Percentiles rank a stretch among this genome's conserved stretches.
These are phyloP conservation scores for Neostethus bicornis DNA, from an alignment of 2,797 vertebrate genomes.

Conservation along the genomic window DNA sequence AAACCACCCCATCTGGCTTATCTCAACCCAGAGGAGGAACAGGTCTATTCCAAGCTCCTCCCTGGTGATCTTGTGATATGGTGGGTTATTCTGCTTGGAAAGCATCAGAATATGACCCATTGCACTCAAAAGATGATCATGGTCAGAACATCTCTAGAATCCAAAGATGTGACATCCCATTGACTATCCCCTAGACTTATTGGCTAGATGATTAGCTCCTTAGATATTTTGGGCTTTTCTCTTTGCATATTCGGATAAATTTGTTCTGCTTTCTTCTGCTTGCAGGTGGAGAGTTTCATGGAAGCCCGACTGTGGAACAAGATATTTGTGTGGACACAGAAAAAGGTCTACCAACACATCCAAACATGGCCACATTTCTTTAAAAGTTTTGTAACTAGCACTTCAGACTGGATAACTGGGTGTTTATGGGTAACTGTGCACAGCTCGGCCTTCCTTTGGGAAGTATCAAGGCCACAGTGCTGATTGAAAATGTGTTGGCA, in stretches of 20 bases:
- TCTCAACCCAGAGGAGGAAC: too few relatives aligned
- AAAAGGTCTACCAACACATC: conserved; percentile 70
- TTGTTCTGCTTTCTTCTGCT: background rate
- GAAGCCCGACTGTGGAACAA: conserved; percentile 85
- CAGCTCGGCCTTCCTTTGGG: conserved; percentile 79
- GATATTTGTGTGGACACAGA: conserved; percentile 84
- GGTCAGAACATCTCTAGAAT: too few relatives aligned
- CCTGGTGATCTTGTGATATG: too few relatives aligned
- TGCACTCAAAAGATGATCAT: too few relatives aligned
- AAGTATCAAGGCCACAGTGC: conserved; percentile 82
- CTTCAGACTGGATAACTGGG: too few relatives aligned
- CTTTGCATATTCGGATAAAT: too few relatives aligned
- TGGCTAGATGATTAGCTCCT: background rate
- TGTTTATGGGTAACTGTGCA: conserved; percentile 13
- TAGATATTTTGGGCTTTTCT: background rate
- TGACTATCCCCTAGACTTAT: too few relatives aligned
- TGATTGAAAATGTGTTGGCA: conserved; percentile 84
- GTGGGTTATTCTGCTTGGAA: too few relatives aligned
- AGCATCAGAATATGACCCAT: too few relatives aligned
- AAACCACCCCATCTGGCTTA: too few relatives aligned
- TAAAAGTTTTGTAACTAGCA: background rate
- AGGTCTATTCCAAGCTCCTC: too few relatives aligned
- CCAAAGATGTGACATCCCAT: too few relatives aligned
- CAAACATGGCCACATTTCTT: background rate
- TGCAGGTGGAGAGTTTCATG: conserved; percentile 81